phyloP scores from a whole-genome alignment of 2,888 invertebrate species.

The Copidosoma aretas region DNA sequence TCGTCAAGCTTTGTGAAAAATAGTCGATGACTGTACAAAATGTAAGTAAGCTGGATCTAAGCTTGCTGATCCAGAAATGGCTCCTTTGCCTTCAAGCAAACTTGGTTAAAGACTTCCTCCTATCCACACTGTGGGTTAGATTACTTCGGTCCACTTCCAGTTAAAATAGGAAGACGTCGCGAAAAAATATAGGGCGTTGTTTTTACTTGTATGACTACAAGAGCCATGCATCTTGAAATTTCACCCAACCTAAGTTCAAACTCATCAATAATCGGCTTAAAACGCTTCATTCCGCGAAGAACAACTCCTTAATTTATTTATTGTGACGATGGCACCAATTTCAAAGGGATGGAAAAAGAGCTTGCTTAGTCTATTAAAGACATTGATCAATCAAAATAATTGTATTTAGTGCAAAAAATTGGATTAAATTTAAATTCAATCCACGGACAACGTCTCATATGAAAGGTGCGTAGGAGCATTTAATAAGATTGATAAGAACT shows the following conservation, averaged over 20 bases:
- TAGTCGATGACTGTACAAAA: neutral
- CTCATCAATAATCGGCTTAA: constrained; percentile 11
- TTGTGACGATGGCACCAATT: constrained; percentile 13
- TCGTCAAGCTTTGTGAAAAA: neutral
- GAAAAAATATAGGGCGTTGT: constrained; percentile 11
- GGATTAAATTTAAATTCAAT: too few species aligned
- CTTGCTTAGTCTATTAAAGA: neutral
- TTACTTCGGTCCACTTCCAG: neutral
- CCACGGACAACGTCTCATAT: too few species aligned
- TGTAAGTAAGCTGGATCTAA: constrained; percentile 31
- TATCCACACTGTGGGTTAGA: constrained; percentile 1
- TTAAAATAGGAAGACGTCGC: neutral
- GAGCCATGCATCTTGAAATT: constrained; percentile 6
- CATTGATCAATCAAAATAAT: neutral
- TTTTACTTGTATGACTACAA: constrained; percentile 4
- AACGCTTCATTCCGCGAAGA: neutral
- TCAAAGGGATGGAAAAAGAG: neutral
- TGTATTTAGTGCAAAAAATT: too few species aligned
- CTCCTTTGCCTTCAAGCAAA: constrained; percentile 17
- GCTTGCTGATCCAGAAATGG: constrained; percentile 25
- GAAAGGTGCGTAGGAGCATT: too few species aligned
- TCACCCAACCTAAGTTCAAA: neutral
- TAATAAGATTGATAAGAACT: too few species aligned
- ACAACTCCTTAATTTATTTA: constrained; percentile 1
- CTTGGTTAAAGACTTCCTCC: too few species aligned